These are phyloP conservation scores for Asteroscopus sphinx DNA, from an alignment of 2,888 invertebrate species.

Conservation along the genomic window DNA sequence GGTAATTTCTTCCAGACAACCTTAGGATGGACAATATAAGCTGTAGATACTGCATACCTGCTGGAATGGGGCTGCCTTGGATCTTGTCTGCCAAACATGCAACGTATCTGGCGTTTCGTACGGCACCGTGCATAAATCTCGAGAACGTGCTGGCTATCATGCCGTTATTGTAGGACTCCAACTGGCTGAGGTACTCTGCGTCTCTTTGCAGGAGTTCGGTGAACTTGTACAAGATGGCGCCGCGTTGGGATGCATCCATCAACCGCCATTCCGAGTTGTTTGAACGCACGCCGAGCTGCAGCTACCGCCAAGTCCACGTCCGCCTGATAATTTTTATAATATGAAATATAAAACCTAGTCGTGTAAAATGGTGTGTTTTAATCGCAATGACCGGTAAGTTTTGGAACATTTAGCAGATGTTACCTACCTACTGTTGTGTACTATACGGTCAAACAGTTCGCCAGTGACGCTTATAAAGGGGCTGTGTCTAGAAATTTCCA, in stretches of 20 bases:
- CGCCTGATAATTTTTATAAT: slow-evolving; percentile 84
- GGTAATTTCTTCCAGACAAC: too few species aligned
- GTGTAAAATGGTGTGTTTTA: too few species aligned
- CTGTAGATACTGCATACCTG: slow-evolving; percentile 68
- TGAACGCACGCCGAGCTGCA: slow-evolving; percentile 92
- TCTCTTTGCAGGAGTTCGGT: slow-evolving; percentile 93
- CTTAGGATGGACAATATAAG: too few species aligned
- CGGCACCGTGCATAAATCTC: slow-evolving; percentile 79
- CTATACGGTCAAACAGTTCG: too few species aligned
- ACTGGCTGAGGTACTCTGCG: slow-evolving; percentile 95
- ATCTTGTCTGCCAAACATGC: slow-evolving; percentile 98
- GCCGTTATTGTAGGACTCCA: slow-evolving; percentile 98
- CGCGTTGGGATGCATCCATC: slow-evolving; percentile 95
- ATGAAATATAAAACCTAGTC: too few species aligned
- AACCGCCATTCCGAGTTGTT: slow-evolving; percentile 93
- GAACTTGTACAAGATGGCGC: slow-evolving; percentile 92
- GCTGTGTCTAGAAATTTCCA: too few species aligned
- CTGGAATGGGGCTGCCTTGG: slow-evolving; percentile 93
- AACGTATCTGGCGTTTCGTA: slow-evolving; percentile 90
- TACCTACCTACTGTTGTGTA: too few species aligned
- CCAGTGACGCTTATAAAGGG: too few species aligned
- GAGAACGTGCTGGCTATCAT: slow-evolving; percentile 92
- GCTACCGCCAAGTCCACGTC: slow-evolving; percentile 94
- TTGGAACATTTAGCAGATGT: too few species aligned
- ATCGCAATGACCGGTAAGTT: too few species aligned